Base-by-base conservation (phyloP, 2,888 invertebrate genomes). In the Sericinus montela region DNA sequence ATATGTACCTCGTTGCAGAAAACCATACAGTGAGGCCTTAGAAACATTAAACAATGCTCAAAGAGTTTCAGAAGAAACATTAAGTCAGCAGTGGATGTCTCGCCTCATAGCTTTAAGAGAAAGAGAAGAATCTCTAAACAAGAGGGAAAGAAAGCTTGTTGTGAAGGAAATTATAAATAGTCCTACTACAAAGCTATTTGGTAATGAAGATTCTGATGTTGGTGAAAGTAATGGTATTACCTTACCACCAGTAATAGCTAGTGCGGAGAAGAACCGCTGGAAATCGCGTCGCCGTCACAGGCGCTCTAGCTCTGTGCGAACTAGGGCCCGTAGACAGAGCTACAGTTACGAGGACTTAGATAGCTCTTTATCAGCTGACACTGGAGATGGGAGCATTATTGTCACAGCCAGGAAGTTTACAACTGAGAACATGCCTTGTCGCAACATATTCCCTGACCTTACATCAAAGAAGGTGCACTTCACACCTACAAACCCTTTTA, bases 361-460 rank as follows among this genome's bases (percentile, higher is more conserved):
- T 63, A 91, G 91, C 55, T 91, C 91, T 0, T 69, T 91, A 37
- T 91, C 91, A 0, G 91, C 91, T 0, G 91, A 91, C 53, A 67
- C 86, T 3, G 91, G 91, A 0, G 91, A 91, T 47, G 69, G 81
- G 23, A 91, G 91, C 42, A 79, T 90, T 35, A 69, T 90, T 10
- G 73, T 90, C n/a, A 91, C 91, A 8, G 89, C 91, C 0, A 78
- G 78, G 2, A 91, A 89, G 60, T 69, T 88, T 54, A 87, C 87
- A 0, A 71, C 75, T 28, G 84, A 82, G 4, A 83, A 82, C 55
- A 79, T 89, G 83, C 88, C 87, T 23, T 75, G 81, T 1, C 76
- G 86, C 14, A 80, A 71, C 52, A 80, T 88, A 52, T 85, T 89
- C 54, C 81, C 88, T 4, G 80, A 83, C 30, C 57, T 75, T 1